These are phyloP conservation scores for Drosophila antonietae DNA, from an alignment of 2,888 invertebrate species.

Conservation along the genomic window DNA sequence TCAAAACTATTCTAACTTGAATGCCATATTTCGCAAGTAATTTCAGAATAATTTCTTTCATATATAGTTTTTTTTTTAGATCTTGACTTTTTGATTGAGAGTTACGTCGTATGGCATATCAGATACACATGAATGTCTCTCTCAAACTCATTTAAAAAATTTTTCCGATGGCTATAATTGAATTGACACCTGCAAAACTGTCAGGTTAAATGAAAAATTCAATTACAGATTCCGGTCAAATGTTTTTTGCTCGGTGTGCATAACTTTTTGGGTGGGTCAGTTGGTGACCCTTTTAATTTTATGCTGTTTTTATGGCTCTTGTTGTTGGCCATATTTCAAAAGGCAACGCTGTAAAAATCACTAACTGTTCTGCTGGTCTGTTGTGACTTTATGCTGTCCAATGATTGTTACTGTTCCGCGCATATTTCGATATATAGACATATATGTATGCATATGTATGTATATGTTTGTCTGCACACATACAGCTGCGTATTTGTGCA, in stretches of 20 bases:
- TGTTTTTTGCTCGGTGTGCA: conserved; percentile 22
- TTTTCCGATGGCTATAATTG: background rate
- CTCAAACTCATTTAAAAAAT: background rate
- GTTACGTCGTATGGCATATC: background rate
- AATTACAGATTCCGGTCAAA: background rate
- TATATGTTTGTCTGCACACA: background rate
- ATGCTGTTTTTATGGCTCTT: conserved; percentile 3
- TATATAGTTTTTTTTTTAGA: no score
- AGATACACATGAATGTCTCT: background rate
- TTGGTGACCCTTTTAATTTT: conserved; percentile 21
- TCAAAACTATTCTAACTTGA: no score
- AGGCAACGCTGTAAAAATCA: conserved; percentile 37
- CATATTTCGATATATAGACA: conserved; percentile 9
- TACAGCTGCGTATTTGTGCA: background rate
- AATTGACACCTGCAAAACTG: background rate
- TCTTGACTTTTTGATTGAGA: background rate
- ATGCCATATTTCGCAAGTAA: no score
- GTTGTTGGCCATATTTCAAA: conserved; percentile 25
- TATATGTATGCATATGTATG: background rate
- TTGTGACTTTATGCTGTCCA: conserved; percentile 18
- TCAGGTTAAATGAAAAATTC: background rate
- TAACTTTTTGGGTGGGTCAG: conserved; percentile 24
- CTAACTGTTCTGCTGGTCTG: conserved; percentile 27
- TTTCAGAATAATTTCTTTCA: no score
- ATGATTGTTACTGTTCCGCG: conserved; percentile 5